A percentile compares a stretch with the other conserved stretches of the same genome.
Evolutionary conservation across 2,113 vertebrate species (phyloP).

Genomic region (Desmodus rotundus): DNA sequence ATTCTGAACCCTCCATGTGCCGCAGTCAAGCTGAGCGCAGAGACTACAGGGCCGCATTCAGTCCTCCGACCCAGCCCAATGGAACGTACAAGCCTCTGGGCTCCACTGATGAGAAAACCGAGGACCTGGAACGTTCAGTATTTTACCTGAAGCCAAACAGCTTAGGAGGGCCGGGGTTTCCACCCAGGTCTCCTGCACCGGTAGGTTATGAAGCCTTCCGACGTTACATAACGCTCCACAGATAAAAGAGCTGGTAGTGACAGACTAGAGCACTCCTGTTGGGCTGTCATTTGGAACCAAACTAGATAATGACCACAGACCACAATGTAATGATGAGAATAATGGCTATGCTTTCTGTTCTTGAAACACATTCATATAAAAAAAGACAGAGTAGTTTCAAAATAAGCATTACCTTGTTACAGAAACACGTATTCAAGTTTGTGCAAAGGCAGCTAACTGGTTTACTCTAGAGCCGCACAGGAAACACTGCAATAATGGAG

Average conservation of each 20-base stretch:
- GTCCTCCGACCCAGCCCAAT: neutral
- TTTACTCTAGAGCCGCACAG: neutral
- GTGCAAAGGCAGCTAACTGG: neutral
- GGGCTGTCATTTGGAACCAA: slow-evolving; percentile 28
- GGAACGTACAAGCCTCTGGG: neutral
- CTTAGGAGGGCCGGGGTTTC: neutral
- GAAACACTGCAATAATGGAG: neutral
- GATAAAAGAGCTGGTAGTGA: neutral
- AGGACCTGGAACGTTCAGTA: neutral
- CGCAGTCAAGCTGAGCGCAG: neutral
- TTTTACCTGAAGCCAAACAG: neutral
- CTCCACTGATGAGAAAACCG: neutral
- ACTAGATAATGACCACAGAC: slow-evolving; percentile 2
- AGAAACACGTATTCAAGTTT: neutral
- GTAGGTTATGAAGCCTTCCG: neutral
- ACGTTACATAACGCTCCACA: neutral
- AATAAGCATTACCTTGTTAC: neutral
- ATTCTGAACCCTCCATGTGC: neutral
- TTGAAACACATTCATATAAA: slow-evolving; percentile 19
- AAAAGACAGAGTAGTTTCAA: slow-evolving; percentile 10
- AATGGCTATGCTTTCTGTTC: neutral
- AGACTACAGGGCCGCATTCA: neutral
- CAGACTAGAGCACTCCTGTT: neutral
- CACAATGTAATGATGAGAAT: neutral
- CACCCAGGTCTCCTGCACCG: neutral